phyloP scores from a whole-genome alignment of 2,797 vertebrate genomes.

The Semaprochilodus insignis region DNA sequence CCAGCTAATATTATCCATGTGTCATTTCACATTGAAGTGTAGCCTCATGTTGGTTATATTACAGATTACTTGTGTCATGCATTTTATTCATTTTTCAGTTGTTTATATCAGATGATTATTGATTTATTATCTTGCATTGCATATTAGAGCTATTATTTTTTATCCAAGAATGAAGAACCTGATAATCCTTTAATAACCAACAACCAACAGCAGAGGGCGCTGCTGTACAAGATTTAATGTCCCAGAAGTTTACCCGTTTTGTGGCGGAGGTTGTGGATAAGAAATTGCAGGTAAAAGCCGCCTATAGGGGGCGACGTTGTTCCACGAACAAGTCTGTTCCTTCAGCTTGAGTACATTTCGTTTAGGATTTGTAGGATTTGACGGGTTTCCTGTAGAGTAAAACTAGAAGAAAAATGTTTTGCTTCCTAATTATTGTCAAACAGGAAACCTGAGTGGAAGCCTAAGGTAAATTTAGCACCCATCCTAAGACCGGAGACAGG shows the following conservation, averaged over 20 bases:
- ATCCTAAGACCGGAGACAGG: neutral
- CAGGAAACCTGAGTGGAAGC: neutral
- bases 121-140: no score
- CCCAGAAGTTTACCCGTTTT: conserved; percentile 6
- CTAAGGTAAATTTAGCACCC: neutral
- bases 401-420: neutral
- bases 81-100: no score
- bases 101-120: no score
- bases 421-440: neutral
- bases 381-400: neutral
- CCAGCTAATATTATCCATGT: no score
- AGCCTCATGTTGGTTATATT: no score
- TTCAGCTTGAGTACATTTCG: neutral
- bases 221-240: neutral
- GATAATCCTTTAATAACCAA: no score
- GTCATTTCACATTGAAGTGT: no score
- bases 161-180: no score
- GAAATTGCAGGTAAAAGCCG: neutral
- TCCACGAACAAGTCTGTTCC: neutral
- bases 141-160: no score
- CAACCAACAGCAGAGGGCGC: conserved; percentile 2
- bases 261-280: neutral
- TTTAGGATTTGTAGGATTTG: no score
- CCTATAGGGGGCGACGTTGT: neutral
- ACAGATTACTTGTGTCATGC: no score